A percentile compares a stretch with the other conserved stretches of the same genome.
phyloP scores from a whole-genome alignment of 2,888 invertebrate species.

The Lutraria lutraria region DNA sequence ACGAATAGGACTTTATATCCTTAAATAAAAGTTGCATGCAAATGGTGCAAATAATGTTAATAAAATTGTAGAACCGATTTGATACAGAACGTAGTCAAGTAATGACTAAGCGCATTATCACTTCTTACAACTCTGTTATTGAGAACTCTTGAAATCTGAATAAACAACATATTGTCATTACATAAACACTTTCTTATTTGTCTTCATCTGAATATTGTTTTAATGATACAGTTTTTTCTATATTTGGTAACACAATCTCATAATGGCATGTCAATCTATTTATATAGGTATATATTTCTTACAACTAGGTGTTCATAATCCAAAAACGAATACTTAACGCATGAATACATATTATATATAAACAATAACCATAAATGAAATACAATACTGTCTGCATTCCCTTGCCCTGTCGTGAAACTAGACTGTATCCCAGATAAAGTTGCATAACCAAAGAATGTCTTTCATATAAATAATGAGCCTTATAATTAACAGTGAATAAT shows the following conservation, averaged over 20 bases:
- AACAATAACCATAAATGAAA: neutral
- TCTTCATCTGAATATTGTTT: neutral
- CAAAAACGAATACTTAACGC: neutral
- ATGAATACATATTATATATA: neutral
- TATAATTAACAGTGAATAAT: neutral
- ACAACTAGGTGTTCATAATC: neutral
- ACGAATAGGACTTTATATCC: too few species aligned
- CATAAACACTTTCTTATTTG: neutral
- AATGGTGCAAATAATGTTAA: too few species aligned
- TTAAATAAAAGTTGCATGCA: too few species aligned
- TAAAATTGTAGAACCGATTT: too few species aligned
- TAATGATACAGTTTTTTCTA: neutral
- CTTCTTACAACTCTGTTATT: neutral
- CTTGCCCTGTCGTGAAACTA: neutral
- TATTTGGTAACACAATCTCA: neutral
- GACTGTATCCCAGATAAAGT: neutral
- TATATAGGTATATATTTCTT: neutral
- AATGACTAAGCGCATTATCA: too few species aligned
- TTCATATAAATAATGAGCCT: neutral
- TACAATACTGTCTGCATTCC: neutral
- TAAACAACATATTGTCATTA: neutral
- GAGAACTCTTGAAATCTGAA: neutral
- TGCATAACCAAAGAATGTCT: neutral
- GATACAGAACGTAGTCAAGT: too few species aligned
- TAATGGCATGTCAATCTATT: conserved; percentile 15